Conservation (phyloP, 1,140 invertebrate genomes). For the Glossosoma conforme region DNA sequence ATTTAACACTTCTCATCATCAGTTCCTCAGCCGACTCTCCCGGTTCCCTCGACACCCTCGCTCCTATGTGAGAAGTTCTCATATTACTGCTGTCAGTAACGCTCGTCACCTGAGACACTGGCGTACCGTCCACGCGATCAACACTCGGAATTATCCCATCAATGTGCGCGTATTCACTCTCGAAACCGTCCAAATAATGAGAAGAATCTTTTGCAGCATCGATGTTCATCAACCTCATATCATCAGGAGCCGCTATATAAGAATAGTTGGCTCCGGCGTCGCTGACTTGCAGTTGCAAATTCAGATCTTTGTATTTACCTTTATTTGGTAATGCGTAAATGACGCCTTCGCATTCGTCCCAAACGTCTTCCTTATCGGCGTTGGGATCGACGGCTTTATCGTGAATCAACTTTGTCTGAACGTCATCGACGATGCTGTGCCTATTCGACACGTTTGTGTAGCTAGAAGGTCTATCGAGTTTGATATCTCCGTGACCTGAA, state of each 20-base stretch:
- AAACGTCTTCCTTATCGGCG: slow-evolving; percentile 22
- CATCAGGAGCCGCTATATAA: slow-evolving; percentile 38
- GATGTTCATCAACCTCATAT: slow-evolving; percentile 14
- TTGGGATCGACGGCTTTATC: slow-evolving; percentile 18
- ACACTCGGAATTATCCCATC: slow-evolving; percentile 1
- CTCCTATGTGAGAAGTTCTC: slow-evolving; percentile 42
- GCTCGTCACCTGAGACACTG: slow-evolving; percentile 18
- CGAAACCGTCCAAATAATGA: background rate
- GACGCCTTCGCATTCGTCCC: slow-evolving; percentile 39
- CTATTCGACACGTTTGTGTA: slow-evolving; percentile 21
- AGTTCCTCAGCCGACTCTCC: background rate
- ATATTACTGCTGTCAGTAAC: slow-evolving; percentile 35
- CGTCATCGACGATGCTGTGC: slow-evolving; percentile 8
- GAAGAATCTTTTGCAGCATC: slow-evolving; percentile 10
- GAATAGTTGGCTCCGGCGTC: slow-evolving; percentile 47
- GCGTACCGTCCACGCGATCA: slow-evolving; percentile 11
- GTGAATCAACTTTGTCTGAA: slow-evolving; percentile 14
- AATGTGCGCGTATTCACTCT: slow-evolving; percentile 6
- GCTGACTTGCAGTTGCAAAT: slow-evolving; percentile 47
- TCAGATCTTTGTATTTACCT: slow-evolving; percentile 48
- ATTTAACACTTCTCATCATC: slow-evolving; percentile 7
- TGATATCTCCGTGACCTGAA: slow-evolving; percentile 23
- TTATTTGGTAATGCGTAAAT: slow-evolving; percentile 50
- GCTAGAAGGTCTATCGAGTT: slow-evolving; percentile 23
- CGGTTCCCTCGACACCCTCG: slow-evolving; percentile 30